phyloP scores from a whole-genome alignment of 2,797 vertebrate genomes.

The Gymnothorax reevesii region DNA sequence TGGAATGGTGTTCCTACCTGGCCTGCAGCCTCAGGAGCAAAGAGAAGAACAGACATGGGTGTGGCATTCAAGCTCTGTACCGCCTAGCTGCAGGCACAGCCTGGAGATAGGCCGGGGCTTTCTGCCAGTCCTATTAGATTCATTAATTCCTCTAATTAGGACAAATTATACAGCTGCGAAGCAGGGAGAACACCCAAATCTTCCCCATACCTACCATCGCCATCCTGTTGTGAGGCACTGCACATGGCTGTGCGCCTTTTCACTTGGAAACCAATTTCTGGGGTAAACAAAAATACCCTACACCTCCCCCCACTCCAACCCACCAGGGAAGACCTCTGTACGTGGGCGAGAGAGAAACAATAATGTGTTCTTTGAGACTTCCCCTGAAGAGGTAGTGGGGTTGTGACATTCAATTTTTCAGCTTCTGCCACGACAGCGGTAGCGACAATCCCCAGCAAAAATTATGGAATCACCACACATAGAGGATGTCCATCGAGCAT shows the following conservation, averaged over 20 bases:
- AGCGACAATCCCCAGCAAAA: too few species aligned
- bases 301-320: not conserved
- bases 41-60: not conserved
- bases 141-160: constrained; percentile 26
- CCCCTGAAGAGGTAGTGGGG: not conserved
- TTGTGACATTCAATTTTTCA: not conserved
- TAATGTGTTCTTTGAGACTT: not conserved
- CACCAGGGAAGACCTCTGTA: constrained; percentile 15
- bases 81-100: not conserved
- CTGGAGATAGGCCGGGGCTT: not conserved
- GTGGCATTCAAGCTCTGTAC: not conserved
- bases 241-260: constrained; percentile 34
- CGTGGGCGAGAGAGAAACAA: constrained; percentile 19
- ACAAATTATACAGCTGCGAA: constrained; percentile 3
- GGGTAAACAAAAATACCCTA: constrained; percentile 33
- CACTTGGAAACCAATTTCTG: constrained; percentile 49
- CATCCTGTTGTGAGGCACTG: constrained; percentile 33
- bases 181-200: constrained; percentile 6
- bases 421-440: not conserved
- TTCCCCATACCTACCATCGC: constrained; percentile 17
- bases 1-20: not conserved
- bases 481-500: too few species aligned
- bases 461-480: too few species aligned
- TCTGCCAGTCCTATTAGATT: not conserved
- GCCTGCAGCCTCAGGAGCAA: not conserved